Base-by-base conservation (phyloP, 2,113 vertebrate species). In the Ornithorhynchus anatinus region DNA sequence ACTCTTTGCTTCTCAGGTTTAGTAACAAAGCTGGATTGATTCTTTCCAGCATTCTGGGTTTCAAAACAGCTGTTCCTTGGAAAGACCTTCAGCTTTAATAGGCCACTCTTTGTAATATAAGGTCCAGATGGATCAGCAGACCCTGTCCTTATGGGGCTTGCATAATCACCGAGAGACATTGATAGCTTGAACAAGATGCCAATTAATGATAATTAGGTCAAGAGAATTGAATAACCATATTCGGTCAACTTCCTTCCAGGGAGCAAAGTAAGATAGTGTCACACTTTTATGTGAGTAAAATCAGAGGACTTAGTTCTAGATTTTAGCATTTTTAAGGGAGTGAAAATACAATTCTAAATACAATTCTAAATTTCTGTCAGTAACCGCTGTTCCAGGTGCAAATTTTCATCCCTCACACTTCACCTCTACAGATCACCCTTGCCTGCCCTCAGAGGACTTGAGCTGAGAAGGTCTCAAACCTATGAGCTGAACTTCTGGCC, bases 1-100 rank as follows among this genome's bases (percentile, higher is more conserved):
- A 1, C 65, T 80, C 63, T 84, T 80, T 69, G 11, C 80, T 89
- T 84, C 76, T 80, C 75, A 43, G 44, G 69, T 59, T 32, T 51
- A 64, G 68, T 72, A 76, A 59, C 70, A 81, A 89, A 86, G 37
- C 57, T 73, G 45, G 19, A 88, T 80, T 69, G 61, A 40, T 57
- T 88, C 79, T 57, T 77, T 81, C 38, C 51, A 59, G 53, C 82
- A 23, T 72, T 80, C 56, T 78, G 59, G 52, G 13, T 85, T 86
- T 82, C 62, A 67, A 73, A 90, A 61, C 40, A 81, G 23, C 60
- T 84, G 52, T 67, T 86, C 63, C 75, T 31, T 3, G 58, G 43
- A 17, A 78, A 78, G 61, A 62, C 70, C 45, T 75, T 77, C 70
- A 72, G 63, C 32, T 81, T 90, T 64, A 80, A 60, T 32, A 53